Evolutionary conservation across 2,888 invertebrate species (phyloP).

Genomic region (Isotomurus palustris): DNA sequence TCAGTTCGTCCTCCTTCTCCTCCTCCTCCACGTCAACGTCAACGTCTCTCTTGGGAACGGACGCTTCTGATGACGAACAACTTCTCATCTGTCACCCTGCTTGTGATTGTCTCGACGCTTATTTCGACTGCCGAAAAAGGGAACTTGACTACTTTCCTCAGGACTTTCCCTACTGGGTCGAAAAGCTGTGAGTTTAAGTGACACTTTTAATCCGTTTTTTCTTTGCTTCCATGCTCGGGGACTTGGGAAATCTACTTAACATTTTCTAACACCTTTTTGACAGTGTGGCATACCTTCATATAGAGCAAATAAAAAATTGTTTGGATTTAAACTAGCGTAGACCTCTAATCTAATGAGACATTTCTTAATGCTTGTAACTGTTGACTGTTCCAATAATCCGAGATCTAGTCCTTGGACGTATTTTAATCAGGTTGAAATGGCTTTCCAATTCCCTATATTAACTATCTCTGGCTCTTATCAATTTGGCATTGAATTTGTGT

Average conservation of each 20-base stretch:
- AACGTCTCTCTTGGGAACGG: not conserved
- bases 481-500: too few relatives aligned
- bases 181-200: constrained; percentile 65
- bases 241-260: too few relatives aligned
- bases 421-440: too few relatives aligned
- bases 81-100: constrained; percentile 39
- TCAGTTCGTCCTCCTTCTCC: not conserved
- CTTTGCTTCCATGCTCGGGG: too few relatives aligned
- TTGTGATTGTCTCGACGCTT: constrained; percentile 68
- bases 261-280: not conserved
- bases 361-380: too few relatives aligned
- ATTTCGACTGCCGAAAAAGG: constrained; percentile 70
- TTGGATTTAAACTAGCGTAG: too few relatives aligned
- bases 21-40: not conserved
- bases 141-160: constrained; percentile 65
- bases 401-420: too few relatives aligned
- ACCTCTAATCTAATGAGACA: too few relatives aligned
- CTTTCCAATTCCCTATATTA: too few relatives aligned
- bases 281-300: not conserved
- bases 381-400: too few relatives aligned
- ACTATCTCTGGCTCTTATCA: too few relatives aligned
- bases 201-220: not conserved
- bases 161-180: constrained; percentile 70
- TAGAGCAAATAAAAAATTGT: too few relatives aligned
- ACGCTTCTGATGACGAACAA: not conserved